Evolutionary conservation across 92 coral and sea anemone genomes (phyloP), one percentile per base, ranked within the genome.

Genomic region (Phenganax subtilis): DNA sequence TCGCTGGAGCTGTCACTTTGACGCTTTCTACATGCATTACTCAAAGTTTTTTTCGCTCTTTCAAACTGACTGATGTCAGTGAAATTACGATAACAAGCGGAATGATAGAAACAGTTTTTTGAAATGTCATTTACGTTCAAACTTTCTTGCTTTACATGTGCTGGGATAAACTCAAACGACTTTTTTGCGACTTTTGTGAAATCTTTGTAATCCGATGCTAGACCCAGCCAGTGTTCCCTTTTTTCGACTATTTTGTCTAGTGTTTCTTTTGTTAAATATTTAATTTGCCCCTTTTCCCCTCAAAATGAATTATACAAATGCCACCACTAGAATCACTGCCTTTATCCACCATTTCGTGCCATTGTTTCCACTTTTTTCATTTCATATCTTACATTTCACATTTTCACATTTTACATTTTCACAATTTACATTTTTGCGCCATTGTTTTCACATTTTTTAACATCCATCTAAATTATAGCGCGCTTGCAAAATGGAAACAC

Each of bases 71-170:
- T 68, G 51, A 68, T 68, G 51, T 68, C 76, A 72, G 76, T 72
- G 57, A 72, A 72, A 72, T 72, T 72, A 56, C 76, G 76, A 72
- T 72, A 72, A 72, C 76, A 72, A 31, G 76, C 76, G 57, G 76
- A 72, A 54, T 72, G 76, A 51, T 72, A 72, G 58, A 47, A 72
- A 54, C 51, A 72, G 56, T 72, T 47, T 72, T 72, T 47, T 47
- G 76, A 54, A 72, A 72, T 54, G 76, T 72, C 55, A 72, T 54
- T 72, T 7, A 72, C 76, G 58, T 72, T 72, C 76, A 72, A 47
- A 72, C 56, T 47, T 54, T 72, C 76, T 47, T 20, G 25, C 25
- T 20, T 20, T 20, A 20, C 25, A 20, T 20, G 25, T 20, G 25
- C 25, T 20, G 55, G 17, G 58, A 72, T 72, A 72, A 47, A 72